These are phyloP conservation scores for Exaiptasia diaphana DNA, from an alignment of 64 coral and sea anemone genomes.

Conservation along the genomic window DNA sequence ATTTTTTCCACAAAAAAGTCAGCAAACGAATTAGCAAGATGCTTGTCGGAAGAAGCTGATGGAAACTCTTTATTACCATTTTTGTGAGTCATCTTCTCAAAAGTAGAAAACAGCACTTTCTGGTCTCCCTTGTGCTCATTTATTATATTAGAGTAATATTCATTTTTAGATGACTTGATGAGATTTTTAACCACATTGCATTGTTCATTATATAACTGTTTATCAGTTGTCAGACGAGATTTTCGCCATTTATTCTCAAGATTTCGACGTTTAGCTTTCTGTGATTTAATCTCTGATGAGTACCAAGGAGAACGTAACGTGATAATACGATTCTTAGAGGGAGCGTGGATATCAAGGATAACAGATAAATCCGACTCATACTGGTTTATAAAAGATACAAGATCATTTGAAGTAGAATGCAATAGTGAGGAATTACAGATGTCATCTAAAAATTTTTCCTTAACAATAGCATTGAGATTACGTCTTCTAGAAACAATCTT, in stretches of 20 bases:
- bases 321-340: not conserved
- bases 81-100: not conserved
- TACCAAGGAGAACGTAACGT: slow-evolving; percentile 16
- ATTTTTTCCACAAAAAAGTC: not conserved
- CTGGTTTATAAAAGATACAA: not conserved
- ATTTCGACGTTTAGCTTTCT: not conserved
- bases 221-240: not conserved
- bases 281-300: not conserved
- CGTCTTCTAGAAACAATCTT: not conserved
- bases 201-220: slow-evolving; percentile 24
- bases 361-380: not conserved
- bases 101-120: slow-evolving; percentile 10
- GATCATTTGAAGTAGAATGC: not conserved
- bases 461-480: not conserved
- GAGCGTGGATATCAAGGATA: not conserved
- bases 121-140: not conserved
- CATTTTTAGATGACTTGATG: not conserved
- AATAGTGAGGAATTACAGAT: not conserved
- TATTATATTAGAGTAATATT: slow-evolving; percentile 7
- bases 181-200: slow-evolving; percentile 24
- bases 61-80: not conserved
- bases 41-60: not conserved
- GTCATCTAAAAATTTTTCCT: not conserved
- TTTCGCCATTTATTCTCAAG: slow-evolving; percentile 26
- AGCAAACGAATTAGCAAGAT: slow-evolving; percentile 1